A percentile compares a stretch with the other conserved stretches of the same genome.
These are phyloP conservation scores for Sylvia borin DNA, from an alignment of 2,797 vertebrate genomes.

Conservation along the genomic window DNA sequence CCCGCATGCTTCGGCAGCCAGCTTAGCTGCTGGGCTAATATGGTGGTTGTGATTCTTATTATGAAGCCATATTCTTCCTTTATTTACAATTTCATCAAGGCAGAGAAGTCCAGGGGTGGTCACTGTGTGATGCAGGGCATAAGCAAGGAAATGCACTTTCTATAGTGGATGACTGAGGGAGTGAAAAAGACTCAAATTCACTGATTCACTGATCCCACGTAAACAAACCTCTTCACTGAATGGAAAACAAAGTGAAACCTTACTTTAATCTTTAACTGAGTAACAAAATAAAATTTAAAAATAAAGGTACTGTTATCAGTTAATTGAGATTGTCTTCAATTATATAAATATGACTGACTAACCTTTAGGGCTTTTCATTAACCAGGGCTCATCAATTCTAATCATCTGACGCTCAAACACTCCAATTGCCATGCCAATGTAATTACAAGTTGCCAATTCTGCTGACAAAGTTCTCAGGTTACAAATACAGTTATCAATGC, in stretches of 20 bases:
- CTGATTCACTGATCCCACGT: not conserved
- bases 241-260: conserved; percentile 11
- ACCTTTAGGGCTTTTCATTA: conserved; percentile 66
- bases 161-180: not conserved
- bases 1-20: not conserved
- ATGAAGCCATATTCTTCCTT: not conserved
- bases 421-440: not conserved
- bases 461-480: conserved; percentile 55
- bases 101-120: not conserved
- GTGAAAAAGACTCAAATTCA: not conserved
- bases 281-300: conserved; percentile 23
- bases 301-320: not conserved
- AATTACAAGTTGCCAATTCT: conserved; percentile 59
- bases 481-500: conserved; percentile 33
- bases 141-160: not conserved
- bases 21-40: not conserved
- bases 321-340: conserved; percentile 61
- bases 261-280: conserved; percentile 11
- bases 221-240: not conserved
- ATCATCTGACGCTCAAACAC: conserved; percentile 20
- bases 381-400: conserved; percentile 54
- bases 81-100: not conserved
- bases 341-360: conserved; percentile 49
- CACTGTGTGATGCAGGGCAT: not conserved
- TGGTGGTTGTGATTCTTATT: not conserved